Evolutionary conservation across 1,140 invertebrate species (phyloP).

Genomic region (Probaryconus sp.): DNA sequence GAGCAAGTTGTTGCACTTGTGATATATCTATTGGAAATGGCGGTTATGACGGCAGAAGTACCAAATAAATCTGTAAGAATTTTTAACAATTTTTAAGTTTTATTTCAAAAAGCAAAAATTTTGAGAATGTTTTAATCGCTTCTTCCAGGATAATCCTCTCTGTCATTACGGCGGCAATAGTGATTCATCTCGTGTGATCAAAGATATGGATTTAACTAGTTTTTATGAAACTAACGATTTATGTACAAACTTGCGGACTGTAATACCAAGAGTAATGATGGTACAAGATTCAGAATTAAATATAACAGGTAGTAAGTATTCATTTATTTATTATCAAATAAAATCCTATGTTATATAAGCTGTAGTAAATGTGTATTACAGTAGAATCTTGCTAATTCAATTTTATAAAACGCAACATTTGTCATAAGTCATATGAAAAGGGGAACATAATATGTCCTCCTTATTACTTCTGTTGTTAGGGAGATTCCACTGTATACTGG

Average conservation of each 20-base stretch:
- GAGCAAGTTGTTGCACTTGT: conserved; percentile 92
- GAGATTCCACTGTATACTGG: too few relatives aligned
- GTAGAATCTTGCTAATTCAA: too few relatives aligned
- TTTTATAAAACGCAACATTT: too few relatives aligned
- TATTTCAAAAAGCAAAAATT: conserved; percentile 56
- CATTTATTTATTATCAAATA: conserved; percentile 6
- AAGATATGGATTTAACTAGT: conserved; percentile 83
- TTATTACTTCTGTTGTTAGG: too few relatives aligned
- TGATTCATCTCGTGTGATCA: conserved; percentile 68
- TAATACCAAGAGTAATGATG: conserved; percentile 83
- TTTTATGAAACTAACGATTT: conserved; percentile 89
- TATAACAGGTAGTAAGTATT: conserved; percentile 79
- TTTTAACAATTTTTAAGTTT: conserved; percentile 2
- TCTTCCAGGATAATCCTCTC: conserved; percentile 71
- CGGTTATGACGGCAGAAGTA: conserved; percentile 83
- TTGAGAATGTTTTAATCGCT: conserved; percentile 20
- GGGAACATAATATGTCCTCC: too few relatives aligned
- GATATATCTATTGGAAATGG: conserved; percentile 92
- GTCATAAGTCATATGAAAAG: too few relatives aligned
- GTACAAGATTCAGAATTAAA: conserved; percentile 80
- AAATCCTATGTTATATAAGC: too few relatives aligned
- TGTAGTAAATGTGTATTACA: too few relatives aligned
- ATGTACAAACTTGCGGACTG: conserved; percentile 87
- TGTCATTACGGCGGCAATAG: conserved; percentile 71
- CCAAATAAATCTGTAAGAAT: conserved; percentile 74